phyloP scores from a whole-genome alignment of 2,113 vertebrate species.

The Turnix velox region DNA sequence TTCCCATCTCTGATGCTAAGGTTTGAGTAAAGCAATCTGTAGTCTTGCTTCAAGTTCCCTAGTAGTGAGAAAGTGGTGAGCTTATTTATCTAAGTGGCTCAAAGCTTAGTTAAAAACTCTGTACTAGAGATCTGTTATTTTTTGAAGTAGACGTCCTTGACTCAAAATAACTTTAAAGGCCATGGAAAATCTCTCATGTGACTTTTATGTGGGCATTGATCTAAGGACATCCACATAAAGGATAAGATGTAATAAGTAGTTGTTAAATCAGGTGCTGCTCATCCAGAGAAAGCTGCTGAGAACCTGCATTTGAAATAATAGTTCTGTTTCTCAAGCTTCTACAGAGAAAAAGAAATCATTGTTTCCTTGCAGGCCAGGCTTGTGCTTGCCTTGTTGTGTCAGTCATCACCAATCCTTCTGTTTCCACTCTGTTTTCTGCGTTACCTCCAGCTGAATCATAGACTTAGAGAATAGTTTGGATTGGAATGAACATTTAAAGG shows the following conservation, averaged over 20 bases:
- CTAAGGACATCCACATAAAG: background rate
- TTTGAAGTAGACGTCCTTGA: background rate
- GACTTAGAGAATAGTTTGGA: background rate
- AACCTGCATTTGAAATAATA: background rate
- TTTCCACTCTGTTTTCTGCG: background rate
- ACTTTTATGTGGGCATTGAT: background rate
- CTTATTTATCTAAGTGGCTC: background rate
- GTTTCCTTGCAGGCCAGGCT: background rate
- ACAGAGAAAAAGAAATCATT: background rate
- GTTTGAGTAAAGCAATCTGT: background rate
- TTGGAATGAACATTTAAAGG: background rate
- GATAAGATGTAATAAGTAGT: background rate
- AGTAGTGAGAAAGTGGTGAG: background rate
- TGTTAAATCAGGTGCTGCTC: background rate
- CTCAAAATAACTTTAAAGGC: background rate
- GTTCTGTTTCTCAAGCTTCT: background rate
- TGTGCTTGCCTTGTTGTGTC: background rate
- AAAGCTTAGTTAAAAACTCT: background rate
- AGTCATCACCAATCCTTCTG: background rate
- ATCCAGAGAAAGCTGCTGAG: background rate
- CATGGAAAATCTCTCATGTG: background rate
- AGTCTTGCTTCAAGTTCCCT: background rate
- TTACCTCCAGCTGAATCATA: background rate
- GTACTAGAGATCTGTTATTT: background rate
- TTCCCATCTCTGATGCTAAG: background rate